A percentile compares a stretch with the other conserved stretches of the same genome.
phyloP scores from a whole-genome alignment of 2,888 invertebrate genomes.

The Griposia aprilina region DNA sequence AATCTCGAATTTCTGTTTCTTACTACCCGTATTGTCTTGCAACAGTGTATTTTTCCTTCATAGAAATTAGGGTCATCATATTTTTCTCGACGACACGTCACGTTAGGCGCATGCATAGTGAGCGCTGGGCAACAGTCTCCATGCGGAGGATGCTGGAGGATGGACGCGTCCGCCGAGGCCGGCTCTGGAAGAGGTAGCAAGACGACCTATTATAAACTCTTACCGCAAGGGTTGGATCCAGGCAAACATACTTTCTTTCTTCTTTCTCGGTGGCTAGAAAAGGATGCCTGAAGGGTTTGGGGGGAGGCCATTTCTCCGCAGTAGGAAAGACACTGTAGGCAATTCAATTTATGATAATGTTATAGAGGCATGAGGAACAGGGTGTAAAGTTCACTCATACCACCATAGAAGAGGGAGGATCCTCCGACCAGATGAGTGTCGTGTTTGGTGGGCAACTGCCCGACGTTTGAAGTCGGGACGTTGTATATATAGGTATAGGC shows the following conservation, averaged over 20 bases:
- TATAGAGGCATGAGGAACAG: no score
- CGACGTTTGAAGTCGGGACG: no score
- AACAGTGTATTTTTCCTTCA: not conserved
- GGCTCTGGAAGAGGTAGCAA: not conserved
- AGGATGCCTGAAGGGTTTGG: not conserved
- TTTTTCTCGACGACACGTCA: not conserved
- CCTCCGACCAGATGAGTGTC: no score
- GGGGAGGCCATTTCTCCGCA: not conserved
- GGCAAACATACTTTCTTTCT: not conserved
- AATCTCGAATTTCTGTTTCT: constrained; percentile 17
- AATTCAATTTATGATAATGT: no score
- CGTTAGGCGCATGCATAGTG: not conserved
- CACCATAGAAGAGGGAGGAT: no score
- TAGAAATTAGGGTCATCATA: not conserved
- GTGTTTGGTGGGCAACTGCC: no score
- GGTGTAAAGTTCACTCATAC: no score
- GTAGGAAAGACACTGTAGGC: not conserved
- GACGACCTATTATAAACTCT: no score
- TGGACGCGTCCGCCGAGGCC: not conserved
- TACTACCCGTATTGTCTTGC: constrained; percentile 13
- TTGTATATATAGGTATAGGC: no score
- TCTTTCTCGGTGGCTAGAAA: not conserved
- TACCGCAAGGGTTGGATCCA: not conserved
- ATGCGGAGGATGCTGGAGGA: not conserved
- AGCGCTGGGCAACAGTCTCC: no score